Conservation (phyloP, 2,113 vertebrate genomes). For the Oryctolagus cuniculus region mOryCun1.1 NC_091434.1:70465001-70465500, state of each 20-base stretch:
- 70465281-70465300: conserved; percentile 11
- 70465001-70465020: no score
- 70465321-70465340: background rate
- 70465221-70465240: background rate
- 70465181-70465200: no score
- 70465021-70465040: no score
- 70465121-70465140: no score
- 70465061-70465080: no score
- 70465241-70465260: conserved; percentile 38
- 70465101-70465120: no score
- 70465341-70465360: background rate
- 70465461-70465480: conserved; percentile 6
- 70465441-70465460: conserved; percentile 25
- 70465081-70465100: no score
- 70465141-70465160: no score
- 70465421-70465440: background rate
- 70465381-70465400: background rate
- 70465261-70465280: conserved; percentile 30
- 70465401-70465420: background rate
- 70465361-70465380: background rate
- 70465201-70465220: no score
- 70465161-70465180: no score
- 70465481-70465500: background rate
- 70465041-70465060: no score
- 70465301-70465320: background rate